Conservation (phyloP, 2,797 vertebrate species). For the Cottoperca gobio region DNA sequence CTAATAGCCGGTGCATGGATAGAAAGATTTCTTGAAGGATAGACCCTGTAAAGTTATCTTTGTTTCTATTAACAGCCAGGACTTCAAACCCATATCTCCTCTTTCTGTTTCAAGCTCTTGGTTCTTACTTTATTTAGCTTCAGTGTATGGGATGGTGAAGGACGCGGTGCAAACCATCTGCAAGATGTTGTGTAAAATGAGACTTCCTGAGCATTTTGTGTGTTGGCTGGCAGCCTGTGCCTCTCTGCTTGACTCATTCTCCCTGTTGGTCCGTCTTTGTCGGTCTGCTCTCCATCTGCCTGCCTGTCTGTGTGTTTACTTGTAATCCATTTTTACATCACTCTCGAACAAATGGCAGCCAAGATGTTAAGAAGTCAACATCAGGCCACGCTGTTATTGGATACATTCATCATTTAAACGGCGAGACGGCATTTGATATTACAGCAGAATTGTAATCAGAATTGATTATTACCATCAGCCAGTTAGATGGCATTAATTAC, state of each 20-base stretch:
- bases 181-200: constrained; percentile 44
- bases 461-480: not conserved
- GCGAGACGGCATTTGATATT: constrained; percentile 15
- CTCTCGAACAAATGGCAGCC: constrained; percentile 12
- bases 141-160: constrained; percentile 21
- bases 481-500: constrained; percentile 4
- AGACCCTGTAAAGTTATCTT: not conserved
- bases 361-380: constrained; percentile 37
- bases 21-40: not conserved
- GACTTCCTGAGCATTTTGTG: constrained; percentile 31
- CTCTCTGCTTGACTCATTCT: constrained; percentile 32
- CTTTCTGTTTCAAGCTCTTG: not conserved
- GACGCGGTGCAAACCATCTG: constrained; percentile 38
- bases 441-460: not conserved
- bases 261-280: constrained; percentile 19
- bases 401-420: constrained; percentile 36
- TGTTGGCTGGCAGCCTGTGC: constrained; percentile 31
- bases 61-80: not conserved
- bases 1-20: not conserved
- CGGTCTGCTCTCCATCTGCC: constrained; percentile 45
- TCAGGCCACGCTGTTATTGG: constrained; percentile 3
- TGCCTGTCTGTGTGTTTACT: constrained; percentile 29
- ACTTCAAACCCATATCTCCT: not conserved
- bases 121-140: constrained; percentile 29
- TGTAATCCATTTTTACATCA: constrained; percentile 34